These are phyloP conservation scores for Amphipoea oculea DNA, from an alignment of 2,888 invertebrate species.

Conservation along the genomic window DNA sequence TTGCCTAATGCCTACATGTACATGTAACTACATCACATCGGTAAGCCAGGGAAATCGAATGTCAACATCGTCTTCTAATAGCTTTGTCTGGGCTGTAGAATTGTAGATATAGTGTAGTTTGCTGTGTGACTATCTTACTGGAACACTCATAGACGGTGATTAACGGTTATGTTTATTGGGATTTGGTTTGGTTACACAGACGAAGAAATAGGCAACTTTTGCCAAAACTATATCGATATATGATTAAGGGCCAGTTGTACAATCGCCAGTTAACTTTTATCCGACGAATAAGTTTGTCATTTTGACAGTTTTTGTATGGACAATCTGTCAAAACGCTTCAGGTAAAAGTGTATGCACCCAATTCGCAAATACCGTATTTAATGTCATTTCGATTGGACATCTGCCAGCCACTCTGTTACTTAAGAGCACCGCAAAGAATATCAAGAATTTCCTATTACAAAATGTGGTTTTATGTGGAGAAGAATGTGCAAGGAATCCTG, in stretches of 20 bases:
- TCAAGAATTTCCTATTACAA: no score
- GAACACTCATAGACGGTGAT: not conserved
- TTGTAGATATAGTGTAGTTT: not conserved
- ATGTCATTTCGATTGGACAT: not conserved
- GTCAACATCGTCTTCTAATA: slow-evolving; percentile 58
- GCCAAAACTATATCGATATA: no score
- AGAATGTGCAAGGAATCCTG: not conserved
- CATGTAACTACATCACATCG: slow-evolving; percentile 21
- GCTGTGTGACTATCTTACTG: slow-evolving; percentile 5
- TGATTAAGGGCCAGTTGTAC: no score
- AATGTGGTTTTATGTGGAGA: not conserved
- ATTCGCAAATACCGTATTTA: not conserved
- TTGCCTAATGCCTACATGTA: slow-evolving; percentile 38
- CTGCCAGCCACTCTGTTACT: not conserved
- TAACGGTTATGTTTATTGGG: not conserved
- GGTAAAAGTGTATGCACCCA: no score
- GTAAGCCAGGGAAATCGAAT: slow-evolving; percentile 62
- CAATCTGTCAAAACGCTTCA: no score
- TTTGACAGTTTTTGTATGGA: no score
- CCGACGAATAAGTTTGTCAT: no score
- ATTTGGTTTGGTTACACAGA: not conserved
- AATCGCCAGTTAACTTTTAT: no score
- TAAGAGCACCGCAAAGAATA: not conserved
- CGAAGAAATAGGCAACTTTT: no score
- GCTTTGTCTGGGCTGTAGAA: slow-evolving; percentile 18